A percentile compares a stretch with the other conserved stretches of the same genome.
phyloP scores from a whole-genome alignment of 2,113 vertebrate species.

The Corydoras maculifer region DNA sequence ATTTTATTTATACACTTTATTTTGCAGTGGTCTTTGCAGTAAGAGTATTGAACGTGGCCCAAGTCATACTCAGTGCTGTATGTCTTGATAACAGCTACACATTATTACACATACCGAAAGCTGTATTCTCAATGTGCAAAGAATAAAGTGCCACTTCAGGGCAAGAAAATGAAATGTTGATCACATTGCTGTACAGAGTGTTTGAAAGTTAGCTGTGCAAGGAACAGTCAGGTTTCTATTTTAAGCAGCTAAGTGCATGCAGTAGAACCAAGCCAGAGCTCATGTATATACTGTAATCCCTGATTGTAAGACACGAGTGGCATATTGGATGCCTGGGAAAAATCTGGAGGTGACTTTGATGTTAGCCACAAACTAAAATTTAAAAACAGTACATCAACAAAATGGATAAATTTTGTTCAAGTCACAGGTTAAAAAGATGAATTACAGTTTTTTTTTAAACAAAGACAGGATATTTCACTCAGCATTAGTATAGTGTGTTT shows the following conservation, averaged over 20 bases:
- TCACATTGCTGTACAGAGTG: background rate
- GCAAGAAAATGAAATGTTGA: background rate
- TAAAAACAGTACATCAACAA: background rate
- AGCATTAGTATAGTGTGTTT: too few species aligned
- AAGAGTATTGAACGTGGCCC: too few species aligned
- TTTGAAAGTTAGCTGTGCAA: background rate
- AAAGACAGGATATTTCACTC: too few species aligned
- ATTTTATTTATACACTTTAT: too few species aligned
- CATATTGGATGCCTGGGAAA: background rate
- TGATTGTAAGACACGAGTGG: background rate
- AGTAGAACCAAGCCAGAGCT: background rate
- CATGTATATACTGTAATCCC: slow-evolving; percentile 9
- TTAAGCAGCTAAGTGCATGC: slow-evolving; percentile 11
- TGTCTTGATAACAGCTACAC: background rate
- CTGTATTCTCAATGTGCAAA: background rate
- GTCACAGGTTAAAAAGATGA: too few species aligned
- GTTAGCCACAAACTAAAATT: background rate
- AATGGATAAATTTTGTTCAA: background rate
- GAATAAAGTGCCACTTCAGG: background rate
- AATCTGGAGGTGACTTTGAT: slow-evolving; percentile 23
- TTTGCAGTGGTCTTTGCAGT: too few species aligned
- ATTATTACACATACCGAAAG: background rate
- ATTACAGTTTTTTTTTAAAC: too few species aligned
- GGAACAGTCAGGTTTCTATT: slow-evolving; percentile 8
- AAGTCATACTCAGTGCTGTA: too few species aligned